These are phyloP conservation scores for Chrysochloris asiatica DNA, from an alignment of 2,113 vertebrate genomes.

Conservation along the genomic window DNA sequence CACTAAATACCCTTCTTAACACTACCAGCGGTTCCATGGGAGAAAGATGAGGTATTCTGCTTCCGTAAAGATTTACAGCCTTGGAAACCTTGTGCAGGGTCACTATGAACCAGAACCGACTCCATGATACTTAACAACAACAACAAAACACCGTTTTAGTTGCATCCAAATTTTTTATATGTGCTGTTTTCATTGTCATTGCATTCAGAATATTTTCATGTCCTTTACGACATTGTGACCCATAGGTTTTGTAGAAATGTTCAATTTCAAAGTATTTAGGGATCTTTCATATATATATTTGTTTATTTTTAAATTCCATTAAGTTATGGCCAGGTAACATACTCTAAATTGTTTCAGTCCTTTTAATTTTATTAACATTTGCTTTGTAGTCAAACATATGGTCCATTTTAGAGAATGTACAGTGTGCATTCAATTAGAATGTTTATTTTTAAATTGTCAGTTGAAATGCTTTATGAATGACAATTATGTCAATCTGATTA, in stretches of 20 bases:
- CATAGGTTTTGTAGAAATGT: not conserved
- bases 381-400: not conserved
- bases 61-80: too few relatives aligned
- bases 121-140: too few relatives aligned
- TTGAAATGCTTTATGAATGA: not conserved
- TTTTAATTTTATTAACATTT: not conserved
- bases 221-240: not conserved
- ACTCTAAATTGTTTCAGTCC: not conserved
- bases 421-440: not conserved
- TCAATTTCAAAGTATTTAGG: not conserved
- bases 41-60: too few relatives aligned
- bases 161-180: not conserved
- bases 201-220: not conserved
- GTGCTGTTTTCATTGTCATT: not conserved
- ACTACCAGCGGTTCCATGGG: too few relatives aligned
- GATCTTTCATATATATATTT: not conserved
- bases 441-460: not conserved
- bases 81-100: too few relatives aligned
- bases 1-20: not conserved
- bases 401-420: not conserved
- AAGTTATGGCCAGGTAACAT: not conserved
- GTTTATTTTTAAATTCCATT: not conserved
- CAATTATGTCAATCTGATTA: not conserved
- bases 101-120: too few relatives aligned
- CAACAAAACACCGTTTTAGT: too few relatives aligned